Percentiles rank a stretch among this genome's conserved stretches.
Conservation (phyloP, 2,797 vertebrate genomes). For the Rhodeus uyekii region DNA sequence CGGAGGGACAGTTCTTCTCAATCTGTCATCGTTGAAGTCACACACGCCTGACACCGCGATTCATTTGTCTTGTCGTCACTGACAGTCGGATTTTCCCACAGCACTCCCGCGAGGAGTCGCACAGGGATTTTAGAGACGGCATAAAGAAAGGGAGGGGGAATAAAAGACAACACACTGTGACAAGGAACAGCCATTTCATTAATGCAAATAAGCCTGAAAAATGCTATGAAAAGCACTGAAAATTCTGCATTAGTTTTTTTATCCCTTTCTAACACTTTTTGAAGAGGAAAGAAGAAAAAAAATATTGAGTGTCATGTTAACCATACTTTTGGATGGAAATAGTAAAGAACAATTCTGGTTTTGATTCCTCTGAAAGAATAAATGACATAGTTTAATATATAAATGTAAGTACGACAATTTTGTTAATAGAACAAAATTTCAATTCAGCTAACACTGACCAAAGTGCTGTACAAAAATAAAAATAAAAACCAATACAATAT, state of each 20-base stretch:
- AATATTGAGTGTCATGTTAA: not conserved
- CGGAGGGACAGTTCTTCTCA: constrained; percentile 98
- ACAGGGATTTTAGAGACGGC: constrained; percentile 95
- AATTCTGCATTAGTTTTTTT: constrained; percentile 80
- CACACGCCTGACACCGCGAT: constrained; percentile 92
- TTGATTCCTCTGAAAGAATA: not conserved
- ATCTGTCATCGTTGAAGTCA: constrained; percentile 95
- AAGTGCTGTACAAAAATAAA: too few species aligned
- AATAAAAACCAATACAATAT: too few species aligned
- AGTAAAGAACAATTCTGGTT: not conserved
- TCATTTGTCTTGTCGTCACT: constrained; percentile 99
- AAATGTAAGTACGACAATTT: too few species aligned
- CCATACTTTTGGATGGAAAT: not conserved
- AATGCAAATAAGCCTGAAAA: constrained; percentile 97
- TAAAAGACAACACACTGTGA: constrained; percentile 91
- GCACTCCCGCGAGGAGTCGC: constrained; percentile 91
- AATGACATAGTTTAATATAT: too few species aligned
- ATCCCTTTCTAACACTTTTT: constrained; percentile 5
- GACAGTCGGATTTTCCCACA: constrained; percentile 97
- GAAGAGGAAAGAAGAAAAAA: not conserved
- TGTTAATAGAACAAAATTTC: too few species aligned
- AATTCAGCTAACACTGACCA: too few species aligned
- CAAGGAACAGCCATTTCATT: constrained; percentile 99
- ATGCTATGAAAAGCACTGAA: constrained; percentile 85
- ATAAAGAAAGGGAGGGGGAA: constrained; percentile 18